These are phyloP conservation scores for Heloderma charlesbogerti DNA, from an alignment of 2,113 vertebrate genomes.

Conservation along the genomic window DNA sequence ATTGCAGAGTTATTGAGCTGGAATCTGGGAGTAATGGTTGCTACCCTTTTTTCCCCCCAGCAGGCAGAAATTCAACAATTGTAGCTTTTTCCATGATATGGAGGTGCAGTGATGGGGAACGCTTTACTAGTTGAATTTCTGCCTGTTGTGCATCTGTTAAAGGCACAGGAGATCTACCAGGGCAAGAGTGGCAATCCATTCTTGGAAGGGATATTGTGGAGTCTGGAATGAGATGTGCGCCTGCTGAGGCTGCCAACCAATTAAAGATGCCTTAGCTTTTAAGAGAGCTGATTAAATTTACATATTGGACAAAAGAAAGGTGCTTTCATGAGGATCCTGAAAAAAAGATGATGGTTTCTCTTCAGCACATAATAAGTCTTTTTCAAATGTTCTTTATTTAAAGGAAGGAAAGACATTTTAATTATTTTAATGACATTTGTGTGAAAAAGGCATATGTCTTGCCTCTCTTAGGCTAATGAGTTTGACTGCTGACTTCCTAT, in stretches of 20 bases:
- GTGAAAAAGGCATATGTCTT: neutral
- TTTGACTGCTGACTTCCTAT: neutral
- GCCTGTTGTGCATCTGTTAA: neutral
- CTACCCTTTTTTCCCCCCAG: neutral
- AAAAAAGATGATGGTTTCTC: neutral
- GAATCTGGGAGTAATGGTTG: neutral
- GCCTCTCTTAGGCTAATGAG: neutral
- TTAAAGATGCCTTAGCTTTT: conserved; percentile 14
- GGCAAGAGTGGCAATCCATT: neutral
- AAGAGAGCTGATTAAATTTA: conserved; percentile 25
- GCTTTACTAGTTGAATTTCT: neutral
- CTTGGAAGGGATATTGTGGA: neutral
- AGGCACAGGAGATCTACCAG: neutral
- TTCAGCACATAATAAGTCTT: neutral
- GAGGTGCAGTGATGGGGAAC: neutral
- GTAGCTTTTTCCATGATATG: neutral
- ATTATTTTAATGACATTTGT: neutral
- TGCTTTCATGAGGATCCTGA: neutral
- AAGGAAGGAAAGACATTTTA: neutral
- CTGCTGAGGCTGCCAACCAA: neutral
- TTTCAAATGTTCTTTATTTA: neutral
- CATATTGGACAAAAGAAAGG: neutral
- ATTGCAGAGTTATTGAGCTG: neutral
- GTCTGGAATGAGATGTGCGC: neutral
- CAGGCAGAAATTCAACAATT: neutral